Conservation (phyloP, 2,797 vertebrate genomes). For the Protosalanx chinensis region DNA sequence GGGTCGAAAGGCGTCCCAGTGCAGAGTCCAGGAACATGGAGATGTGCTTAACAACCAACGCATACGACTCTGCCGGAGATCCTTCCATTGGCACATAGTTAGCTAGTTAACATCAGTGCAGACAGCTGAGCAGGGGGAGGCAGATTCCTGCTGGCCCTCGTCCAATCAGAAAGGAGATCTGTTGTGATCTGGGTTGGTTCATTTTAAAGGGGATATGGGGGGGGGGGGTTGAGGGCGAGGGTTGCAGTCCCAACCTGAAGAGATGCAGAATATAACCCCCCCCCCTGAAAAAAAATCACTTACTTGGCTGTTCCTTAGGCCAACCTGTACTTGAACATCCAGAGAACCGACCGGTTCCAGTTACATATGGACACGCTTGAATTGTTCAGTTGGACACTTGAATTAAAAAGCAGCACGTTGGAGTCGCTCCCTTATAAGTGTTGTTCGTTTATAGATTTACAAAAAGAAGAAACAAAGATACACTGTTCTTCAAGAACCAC, state of each 20-base stretch:
- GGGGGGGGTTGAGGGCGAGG: not conserved
- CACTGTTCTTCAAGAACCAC: constrained; percentile 16
- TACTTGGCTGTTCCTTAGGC: not conserved
- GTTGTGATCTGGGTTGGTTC: not conserved
- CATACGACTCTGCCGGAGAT: constrained; percentile 25
- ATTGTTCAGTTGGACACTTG: constrained; percentile 3
- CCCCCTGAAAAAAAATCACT: not conserved
- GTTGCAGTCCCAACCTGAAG: not conserved
- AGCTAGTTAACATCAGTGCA: constrained; percentile 34
- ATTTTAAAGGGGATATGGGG: not conserved
- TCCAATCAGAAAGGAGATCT: not conserved
- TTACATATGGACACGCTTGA: constrained; percentile 26
- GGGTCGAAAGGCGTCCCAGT: constrained; percentile 3
- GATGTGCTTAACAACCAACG: constrained; percentile 49
- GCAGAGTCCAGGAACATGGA: constrained; percentile 24
- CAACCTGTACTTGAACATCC: not conserved
- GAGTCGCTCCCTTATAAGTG: constrained; percentile 43
- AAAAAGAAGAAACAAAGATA: constrained; percentile 20
- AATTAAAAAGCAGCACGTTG: constrained; percentile 54
- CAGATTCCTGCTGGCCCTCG: constrained; percentile 4
- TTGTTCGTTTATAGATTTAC: constrained; percentile 10
- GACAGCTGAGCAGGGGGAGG: constrained; percentile 11
- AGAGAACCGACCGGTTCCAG: constrained; percentile 17
- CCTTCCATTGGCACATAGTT: constrained; percentile 52
- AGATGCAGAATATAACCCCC: not conserved